A percentile compares a stretch with the other conserved stretches of the same genome.
These are phyloP conservation scores for Acanthoscelides obtectus DNA, from an alignment of 2,888 invertebrate genomes.

Conservation along the genomic window DNA sequence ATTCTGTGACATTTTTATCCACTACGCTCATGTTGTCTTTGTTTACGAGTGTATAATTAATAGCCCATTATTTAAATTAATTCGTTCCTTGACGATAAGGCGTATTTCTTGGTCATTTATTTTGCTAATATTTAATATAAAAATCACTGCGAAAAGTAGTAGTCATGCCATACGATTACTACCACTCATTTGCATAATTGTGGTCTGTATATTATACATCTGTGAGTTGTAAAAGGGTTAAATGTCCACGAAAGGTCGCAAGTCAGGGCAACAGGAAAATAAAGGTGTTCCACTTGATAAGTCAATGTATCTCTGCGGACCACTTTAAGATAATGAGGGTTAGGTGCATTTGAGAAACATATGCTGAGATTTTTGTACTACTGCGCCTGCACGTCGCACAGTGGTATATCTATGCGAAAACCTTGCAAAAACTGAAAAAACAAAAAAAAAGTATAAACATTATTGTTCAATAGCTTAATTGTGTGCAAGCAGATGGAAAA, in stretches of 20 bases:
- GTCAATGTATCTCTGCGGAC: too few relatives aligned
- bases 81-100: background rate
- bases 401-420: too few relatives aligned
- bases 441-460: too few relatives aligned
- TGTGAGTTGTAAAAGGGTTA: background rate
- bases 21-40: background rate
- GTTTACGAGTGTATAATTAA: background rate
- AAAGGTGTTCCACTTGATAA: background rate
- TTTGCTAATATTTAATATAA: background rate
- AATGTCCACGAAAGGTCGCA: background rate
- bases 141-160: background rate
- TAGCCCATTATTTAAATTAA: background rate
- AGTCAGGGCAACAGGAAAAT: background rate
- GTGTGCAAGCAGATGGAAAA: too few relatives aligned
- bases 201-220: background rate
- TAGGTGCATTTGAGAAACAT: too few relatives aligned
- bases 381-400: too few relatives aligned
- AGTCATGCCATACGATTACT: background rate
- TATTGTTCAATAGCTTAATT: too few relatives aligned
- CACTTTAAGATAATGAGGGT: too few relatives aligned
- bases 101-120: background rate
- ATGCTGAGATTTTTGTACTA: too few relatives aligned
- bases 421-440: too few relatives aligned
- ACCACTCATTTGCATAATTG: background rate
- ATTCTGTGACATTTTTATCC: too few relatives aligned